phyloP scores from a whole-genome alignment of 2,888 invertebrate species.

The Callyntrura sp. region DNA sequence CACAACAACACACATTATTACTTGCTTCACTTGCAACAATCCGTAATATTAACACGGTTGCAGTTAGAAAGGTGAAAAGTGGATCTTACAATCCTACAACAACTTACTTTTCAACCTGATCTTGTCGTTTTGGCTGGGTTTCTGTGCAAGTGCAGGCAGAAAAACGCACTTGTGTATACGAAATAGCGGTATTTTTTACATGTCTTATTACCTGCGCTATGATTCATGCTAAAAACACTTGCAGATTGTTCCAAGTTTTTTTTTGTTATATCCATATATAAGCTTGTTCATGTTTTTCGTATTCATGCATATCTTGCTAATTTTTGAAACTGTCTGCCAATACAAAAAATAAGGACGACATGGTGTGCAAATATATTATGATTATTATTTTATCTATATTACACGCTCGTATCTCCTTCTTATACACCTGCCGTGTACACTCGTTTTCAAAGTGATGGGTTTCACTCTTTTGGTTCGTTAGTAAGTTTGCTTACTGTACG shows the following conservation, averaged over 20 bases:
- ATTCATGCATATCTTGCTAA: too few relatives aligned
- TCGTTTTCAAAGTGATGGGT: conserved; percentile 19
- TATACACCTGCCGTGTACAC: neutral
- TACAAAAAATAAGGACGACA: conserved; percentile 6
- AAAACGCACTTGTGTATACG: too few relatives aligned
- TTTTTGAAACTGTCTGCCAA: conserved; percentile 37
- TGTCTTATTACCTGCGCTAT: neutral
- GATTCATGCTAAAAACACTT: conserved; percentile 30
- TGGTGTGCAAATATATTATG: conserved; percentile 2
- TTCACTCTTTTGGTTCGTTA: conserved; percentile 1
- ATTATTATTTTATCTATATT: neutral
- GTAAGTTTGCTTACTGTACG: too few relatives aligned
- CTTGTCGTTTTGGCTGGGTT: conserved; percentile 23
- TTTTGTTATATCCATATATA: too few relatives aligned
- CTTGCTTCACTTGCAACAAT: neutral
- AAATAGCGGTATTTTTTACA: conserved; percentile 61
- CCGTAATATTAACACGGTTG: neutral
- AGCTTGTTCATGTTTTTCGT: neutral
- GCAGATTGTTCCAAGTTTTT: too few relatives aligned
- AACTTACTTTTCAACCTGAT: conserved; percentile 57
- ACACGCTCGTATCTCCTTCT: too few relatives aligned
- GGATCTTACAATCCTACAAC: conserved; percentile 39
- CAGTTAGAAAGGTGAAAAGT: conserved; percentile 49
- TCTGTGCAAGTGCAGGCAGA: too few relatives aligned
- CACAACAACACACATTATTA: neutral